Conservation (phyloP, 2,888 invertebrate species). For the Cremastobaeus sp. region DNA sequence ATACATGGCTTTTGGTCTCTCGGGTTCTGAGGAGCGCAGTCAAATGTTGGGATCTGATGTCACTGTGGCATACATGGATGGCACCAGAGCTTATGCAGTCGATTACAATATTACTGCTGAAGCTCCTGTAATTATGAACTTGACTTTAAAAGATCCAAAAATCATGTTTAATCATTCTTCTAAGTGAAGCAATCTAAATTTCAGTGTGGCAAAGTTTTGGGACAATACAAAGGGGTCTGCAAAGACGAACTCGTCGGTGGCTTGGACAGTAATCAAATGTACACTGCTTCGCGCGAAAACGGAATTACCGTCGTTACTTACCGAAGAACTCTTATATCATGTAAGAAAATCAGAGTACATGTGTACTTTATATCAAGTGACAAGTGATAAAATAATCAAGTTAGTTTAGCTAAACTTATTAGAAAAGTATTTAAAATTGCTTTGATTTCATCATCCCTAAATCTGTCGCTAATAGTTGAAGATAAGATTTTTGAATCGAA, state of each 20-base stretch:
- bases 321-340: conserved; percentile 85
- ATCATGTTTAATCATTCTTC: background rate
- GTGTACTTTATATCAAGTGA: no score
- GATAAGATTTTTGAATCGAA: background rate
- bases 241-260: conserved; percentile 90
- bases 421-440: background rate
- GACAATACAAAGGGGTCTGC: conserved; percentile 92
- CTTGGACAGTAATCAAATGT: conserved; percentile 89
- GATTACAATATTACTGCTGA: conserved; percentile 92
- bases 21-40: conserved; percentile 85
- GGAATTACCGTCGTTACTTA: conserved; percentile 90
- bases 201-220: conserved; percentile 91
- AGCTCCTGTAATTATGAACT: conserved; percentile 86
- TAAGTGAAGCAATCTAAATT: no score
- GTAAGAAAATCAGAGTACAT: conserved; percentile 79
- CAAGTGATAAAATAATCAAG: no score
- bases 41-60: conserved; percentile 93
- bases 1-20: conserved; percentile 93
- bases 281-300: conserved; percentile 84
- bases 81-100: conserved; percentile 84
- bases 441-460: conserved; percentile 1
- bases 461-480: no score
- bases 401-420: no score
- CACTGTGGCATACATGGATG: conserved; percentile 87
- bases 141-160: no score